Base-by-base conservation (phyloP, 2,888 invertebrate genomes). In the Lampropteryx suffumata region DNA sequence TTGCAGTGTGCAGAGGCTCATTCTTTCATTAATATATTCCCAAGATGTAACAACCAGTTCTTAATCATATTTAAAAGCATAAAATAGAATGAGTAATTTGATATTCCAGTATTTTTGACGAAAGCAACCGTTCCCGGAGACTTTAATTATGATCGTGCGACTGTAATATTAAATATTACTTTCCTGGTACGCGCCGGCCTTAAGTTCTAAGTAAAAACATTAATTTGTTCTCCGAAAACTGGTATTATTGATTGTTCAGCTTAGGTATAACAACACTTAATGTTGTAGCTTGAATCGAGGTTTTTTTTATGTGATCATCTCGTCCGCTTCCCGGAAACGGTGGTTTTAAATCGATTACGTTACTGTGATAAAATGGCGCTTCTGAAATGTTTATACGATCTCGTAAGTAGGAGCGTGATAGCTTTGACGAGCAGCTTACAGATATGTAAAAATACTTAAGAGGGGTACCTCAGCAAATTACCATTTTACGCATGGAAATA, bases 151-250 rank as follows among this genome's bases (percentile, higher is more conserved):
- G 63, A 61, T 48, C 56, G 59, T 58, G 46, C 61, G 55, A 49
- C 60, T 59, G 51, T 62, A 62, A 61, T 57, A 59, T 51, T 51
- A 62, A 57, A 66, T 65, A 66, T 64, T 54, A 65, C 69, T 73
- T 75, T 72, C 73, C 67, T 61, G 65, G 71, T 75, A 75, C 61
- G 58, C 39, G 43, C 45, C 61, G 64, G 61, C 50, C 58, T 65
- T 59, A 67, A 59, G 61, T 73, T 75, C 69, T 69, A 62, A 65
- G 71, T 73, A 73, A 74, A 71, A 69, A 65, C 65, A 66, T 72
- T 73, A 74, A 71, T 73, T 68, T 58, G 64, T 74, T 76, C 73
- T 69, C 69, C 70, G 76, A 75, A 75, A 69, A 67, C 67, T 64
- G 50, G 60, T 57, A 61, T 64, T 69, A 68, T 71, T 70, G 73